A percentile compares a stretch with the other conserved stretches of the same genome.
These are phyloP conservation scores for Pollenia labialis DNA, from an alignment of 2,888 invertebrate genomes.

Conservation along the genomic window DNA sequence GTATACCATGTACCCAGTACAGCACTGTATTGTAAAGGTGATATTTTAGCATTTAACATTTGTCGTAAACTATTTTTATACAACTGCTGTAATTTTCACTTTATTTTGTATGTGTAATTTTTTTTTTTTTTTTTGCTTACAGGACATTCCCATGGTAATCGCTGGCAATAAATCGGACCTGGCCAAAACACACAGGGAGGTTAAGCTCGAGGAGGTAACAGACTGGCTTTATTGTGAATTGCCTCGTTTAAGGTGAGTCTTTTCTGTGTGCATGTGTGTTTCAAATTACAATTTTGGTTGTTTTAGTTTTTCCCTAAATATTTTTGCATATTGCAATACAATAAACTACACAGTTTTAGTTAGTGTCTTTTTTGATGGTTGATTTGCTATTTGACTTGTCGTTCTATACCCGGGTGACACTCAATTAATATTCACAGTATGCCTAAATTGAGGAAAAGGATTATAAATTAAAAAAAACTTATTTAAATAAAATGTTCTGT, in stretches of 20 bases:
- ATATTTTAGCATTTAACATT: slow-evolving; percentile 23
- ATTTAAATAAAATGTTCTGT: slow-evolving; percentile 4
- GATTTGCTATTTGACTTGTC: background rate
- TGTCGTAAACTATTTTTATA: slow-evolving; percentile 7
- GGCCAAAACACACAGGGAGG: slow-evolving; percentile 88
- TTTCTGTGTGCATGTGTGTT: background rate
- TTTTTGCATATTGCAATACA: too few species aligned
- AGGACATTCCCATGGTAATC: slow-evolving; percentile 93
- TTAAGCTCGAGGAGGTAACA: slow-evolving; percentile 90
- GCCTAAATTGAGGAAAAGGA: background rate
- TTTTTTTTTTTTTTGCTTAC: slow-evolving; percentile 73
- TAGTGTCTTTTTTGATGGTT: background rate
- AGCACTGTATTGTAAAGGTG: slow-evolving; percentile 17
- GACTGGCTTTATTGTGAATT: slow-evolving; percentile 92
- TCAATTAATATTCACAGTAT: slow-evolving; percentile 23
- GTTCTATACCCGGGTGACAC: slow-evolving; percentile 16
- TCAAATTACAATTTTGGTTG: background rate
- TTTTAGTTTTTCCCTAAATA: too few species aligned
- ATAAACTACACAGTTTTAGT: background rate
- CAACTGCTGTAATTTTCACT: background rate
- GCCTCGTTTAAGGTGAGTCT: slow-evolving; percentile 88
- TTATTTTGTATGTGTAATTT: slow-evolving; percentile 11
- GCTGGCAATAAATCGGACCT: slow-evolving; percentile 94
- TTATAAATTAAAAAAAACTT: background rate
- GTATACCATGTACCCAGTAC: background rate